Conservation (phyloP, 2,888 invertebrate genomes). For the Spisula subtruncata region DNA sequence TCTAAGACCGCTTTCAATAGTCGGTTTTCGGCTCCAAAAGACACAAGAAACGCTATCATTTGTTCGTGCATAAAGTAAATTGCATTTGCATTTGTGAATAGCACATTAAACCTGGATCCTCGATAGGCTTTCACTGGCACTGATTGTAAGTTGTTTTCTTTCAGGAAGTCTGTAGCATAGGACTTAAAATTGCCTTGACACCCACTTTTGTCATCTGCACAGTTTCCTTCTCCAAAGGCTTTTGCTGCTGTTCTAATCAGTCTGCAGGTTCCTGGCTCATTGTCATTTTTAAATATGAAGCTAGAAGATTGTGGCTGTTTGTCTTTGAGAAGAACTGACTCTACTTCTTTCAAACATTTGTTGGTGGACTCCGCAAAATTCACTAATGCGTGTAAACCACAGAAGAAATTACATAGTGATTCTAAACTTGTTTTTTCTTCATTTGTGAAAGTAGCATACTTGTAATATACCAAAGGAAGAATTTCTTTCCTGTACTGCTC, state of each 20-base stretch:
- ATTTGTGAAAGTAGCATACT: not conserved
- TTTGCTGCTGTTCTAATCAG: conserved; percentile 57
- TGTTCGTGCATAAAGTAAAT: too few relatives aligned
- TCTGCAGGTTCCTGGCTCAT: conserved; percentile 51
- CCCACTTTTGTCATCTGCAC: conserved; percentile 63
- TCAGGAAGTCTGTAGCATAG: conserved; percentile 38
- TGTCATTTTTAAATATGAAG: conserved; percentile 36
- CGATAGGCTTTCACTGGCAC: conserved; percentile 43
- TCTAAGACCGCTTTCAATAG: conserved; percentile 57
- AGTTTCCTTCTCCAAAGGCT: conserved; percentile 57
- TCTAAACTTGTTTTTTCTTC: not conserved
- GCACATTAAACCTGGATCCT: conserved; percentile 56
- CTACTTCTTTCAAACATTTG: conserved; percentile 41
- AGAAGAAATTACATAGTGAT: conserved; percentile 52
- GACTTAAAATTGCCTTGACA: conserved; percentile 44
- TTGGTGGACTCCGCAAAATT: conserved; percentile 57
- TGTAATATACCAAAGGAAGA: not conserved
- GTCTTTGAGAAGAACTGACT: conserved; percentile 43
- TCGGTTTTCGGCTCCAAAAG: conserved; percentile 39
- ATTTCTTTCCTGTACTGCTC: not conserved
- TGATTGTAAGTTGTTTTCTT: conserved; percentile 6
- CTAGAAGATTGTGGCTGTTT: conserved; percentile 41
- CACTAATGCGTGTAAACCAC: conserved; percentile 64
- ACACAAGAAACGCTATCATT: not conserved
- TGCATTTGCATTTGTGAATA: conserved; percentile 49